Evolutionary conservation across 1,140 invertebrate genomes (phyloP), one percentile per base, ranked within the genome.

Genomic region (Saxidomus purpurata): DNA sequence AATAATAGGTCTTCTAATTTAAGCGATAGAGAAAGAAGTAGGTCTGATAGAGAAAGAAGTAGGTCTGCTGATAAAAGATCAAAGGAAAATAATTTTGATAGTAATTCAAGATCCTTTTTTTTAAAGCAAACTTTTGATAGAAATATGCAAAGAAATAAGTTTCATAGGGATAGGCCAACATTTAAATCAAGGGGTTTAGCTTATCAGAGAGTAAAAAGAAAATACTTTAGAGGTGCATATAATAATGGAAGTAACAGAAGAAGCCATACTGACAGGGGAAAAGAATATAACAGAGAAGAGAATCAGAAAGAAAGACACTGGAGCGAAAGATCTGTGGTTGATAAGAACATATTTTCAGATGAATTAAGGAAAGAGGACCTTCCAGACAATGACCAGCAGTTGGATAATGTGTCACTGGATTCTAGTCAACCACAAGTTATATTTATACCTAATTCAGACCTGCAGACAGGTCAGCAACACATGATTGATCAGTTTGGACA

Each of bases 401-500:
- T 40, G 47, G 59, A 28, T 28, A 28, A 77, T 77, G 9, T 17
- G 28, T 13, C 67, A 71, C 28, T 71, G 31, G 67, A 71, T 3
- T 15, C 34, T 87, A n/a, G n/a, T 47, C 49, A 69, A 36, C 74
- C 77, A 40, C 86, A 88, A 38, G 28, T 88, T 31, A 61, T 81
- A 22, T 88, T 88, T 36, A 81, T 88, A n/a, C 86, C 76, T 8
- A 81, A 88, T 71, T 0, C 36, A 15, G 86, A 81, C 17, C 15
- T 79, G 22, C 34, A 52, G 31, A 3, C 28, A 22, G 36, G 31
- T 9, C 76, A 67, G 43, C 52, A 36, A 36, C 86, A 61, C 15
- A 34, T 88, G 19, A 61, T 88, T 67, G 86, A 88, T 40, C 86
- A 88, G 77, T 88, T 69, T 81, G 86, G 86, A 40, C 76, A 69